These are phyloP conservation scores for Calosoma granatense DNA, from an alignment of 1,140 invertebrate species.

Conservation along the genomic window DNA sequence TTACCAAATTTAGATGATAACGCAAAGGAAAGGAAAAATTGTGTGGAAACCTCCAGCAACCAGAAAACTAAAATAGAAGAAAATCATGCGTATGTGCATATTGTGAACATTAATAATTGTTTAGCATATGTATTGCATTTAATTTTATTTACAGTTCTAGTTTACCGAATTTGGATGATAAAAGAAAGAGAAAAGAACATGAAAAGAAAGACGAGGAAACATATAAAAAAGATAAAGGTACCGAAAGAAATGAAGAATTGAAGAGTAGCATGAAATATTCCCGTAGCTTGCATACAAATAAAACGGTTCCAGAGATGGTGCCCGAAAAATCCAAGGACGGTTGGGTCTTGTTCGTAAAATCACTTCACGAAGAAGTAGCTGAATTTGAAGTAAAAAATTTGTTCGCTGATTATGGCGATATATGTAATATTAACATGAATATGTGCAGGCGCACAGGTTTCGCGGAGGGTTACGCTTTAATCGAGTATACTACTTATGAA, in stretches of 20 bases:
- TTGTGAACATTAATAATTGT: no score
- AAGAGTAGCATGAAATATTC: background rate
- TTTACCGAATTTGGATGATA: background rate
- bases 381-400: slow-evolving; percentile 1
- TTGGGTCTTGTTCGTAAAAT: slow-evolving; percentile 12
- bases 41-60: no score
- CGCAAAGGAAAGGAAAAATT: background rate
- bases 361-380: slow-evolving; percentile 10
- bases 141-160: no score
- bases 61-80: no score
- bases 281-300: no score
- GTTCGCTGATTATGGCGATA: slow-evolving; percentile 2
- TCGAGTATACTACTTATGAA: background rate
- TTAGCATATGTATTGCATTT: no score
- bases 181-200: background rate
- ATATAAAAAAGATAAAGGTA: no score
- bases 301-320: background rate
- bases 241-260: no score
- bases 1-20: background rate
- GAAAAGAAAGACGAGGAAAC: background rate
- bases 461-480: background rate
- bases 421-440: slow-evolving; percentile 9
- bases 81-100: no score
- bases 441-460: slow-evolving; percentile 13
- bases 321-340: slow-evolving; percentile 8